Percentiles rank a stretch among this genome's conserved stretches.
These are phyloP conservation scores for Acropora tenuis DNA, from an alignment of 64 coral and sea anemone species.

Conservation along the genomic window DNA sequence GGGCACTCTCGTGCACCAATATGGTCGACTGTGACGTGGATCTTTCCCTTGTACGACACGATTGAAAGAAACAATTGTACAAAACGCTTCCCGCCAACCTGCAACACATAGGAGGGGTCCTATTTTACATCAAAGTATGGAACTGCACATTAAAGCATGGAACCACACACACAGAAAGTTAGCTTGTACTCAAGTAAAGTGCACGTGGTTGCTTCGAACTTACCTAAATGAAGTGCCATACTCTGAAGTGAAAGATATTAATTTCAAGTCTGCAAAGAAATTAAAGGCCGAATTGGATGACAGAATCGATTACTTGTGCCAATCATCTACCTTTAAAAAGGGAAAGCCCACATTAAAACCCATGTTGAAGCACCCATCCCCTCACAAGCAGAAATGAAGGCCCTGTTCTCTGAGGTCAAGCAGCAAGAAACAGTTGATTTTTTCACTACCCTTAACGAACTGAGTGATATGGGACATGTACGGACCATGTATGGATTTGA, in stretches of 20 bases:
- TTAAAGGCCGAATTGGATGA: slow-evolving; percentile 47
- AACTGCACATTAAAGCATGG: too few species aligned
- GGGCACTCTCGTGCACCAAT: too few species aligned
- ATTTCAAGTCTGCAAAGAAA: slow-evolving; percentile 56
- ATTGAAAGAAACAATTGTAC: too few species aligned
- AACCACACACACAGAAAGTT: slow-evolving; percentile 34
- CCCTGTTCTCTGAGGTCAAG: slow-evolving; percentile 39
- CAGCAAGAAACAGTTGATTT: slow-evolving; percentile 19
- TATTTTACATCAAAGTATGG: slow-evolving; percentile 49
- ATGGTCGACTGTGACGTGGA: too few species aligned
- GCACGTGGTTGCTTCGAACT: slow-evolving; percentile 51
- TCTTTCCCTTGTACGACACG: too few species aligned
- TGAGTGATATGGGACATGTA: too few species aligned
- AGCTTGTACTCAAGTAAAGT: slow-evolving; percentile 46
- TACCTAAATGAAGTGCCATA: slow-evolving; percentile 50
- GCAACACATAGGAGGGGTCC: slow-evolving; percentile 31
- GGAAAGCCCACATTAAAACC: slow-evolving; percentile 27
- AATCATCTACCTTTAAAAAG: background rate
- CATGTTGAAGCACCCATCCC: slow-evolving; percentile 31
- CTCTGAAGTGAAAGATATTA: slow-evolving; percentile 57
- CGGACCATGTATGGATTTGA: too few species aligned
- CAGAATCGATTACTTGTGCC: slow-evolving; percentile 42
- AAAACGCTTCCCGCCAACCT: too few species aligned
- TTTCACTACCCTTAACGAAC: too few species aligned
- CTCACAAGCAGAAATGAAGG: slow-evolving; percentile 22